phyloP scores from a whole-genome alignment of 1,140 invertebrate genomes.

The Mercenaria mercenaria region DNA sequence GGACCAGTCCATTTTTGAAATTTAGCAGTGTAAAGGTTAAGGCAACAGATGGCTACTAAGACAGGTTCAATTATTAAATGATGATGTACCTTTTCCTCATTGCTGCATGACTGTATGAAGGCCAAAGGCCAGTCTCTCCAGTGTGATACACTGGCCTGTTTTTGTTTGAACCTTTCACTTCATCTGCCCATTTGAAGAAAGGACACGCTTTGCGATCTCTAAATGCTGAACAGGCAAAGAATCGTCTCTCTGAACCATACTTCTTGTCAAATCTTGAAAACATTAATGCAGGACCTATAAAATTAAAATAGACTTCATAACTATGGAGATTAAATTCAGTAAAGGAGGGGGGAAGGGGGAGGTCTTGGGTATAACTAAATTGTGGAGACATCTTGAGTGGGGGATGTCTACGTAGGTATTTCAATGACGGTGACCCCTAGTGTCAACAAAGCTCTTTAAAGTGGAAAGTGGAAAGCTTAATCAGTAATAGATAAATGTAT shows the following conservation, averaged over 20 bases:
- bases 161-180: conserved; percentile 65
- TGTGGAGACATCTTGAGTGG: too few species aligned
- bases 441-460: too few species aligned
- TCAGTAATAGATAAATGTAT: too few species aligned
- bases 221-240: conserved; percentile 93
- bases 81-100: conserved; percentile 61
- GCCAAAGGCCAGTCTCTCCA: not conserved
- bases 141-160: not conserved
- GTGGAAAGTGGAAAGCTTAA: too few species aligned
- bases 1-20: too few species aligned
- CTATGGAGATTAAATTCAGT: not conserved
- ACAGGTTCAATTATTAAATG: too few species aligned
- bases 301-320: too few species aligned
- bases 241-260: conserved; percentile 84
- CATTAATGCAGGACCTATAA: conserved; percentile 90
- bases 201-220: conserved; percentile 91
- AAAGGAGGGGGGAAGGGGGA: not conserved
- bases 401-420: too few species aligned
- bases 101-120: not conserved
- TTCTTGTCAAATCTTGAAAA: conserved; percentile 88
- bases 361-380: too few species aligned
- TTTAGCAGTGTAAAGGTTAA: too few species aligned
- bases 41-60: too few species aligned
- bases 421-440: too few species aligned
- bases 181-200: conserved; percentile 87